Evolutionary conservation across 1,140 invertebrate species (phyloP).

Genomic region (Zaprionus lachaisei): DNA sequence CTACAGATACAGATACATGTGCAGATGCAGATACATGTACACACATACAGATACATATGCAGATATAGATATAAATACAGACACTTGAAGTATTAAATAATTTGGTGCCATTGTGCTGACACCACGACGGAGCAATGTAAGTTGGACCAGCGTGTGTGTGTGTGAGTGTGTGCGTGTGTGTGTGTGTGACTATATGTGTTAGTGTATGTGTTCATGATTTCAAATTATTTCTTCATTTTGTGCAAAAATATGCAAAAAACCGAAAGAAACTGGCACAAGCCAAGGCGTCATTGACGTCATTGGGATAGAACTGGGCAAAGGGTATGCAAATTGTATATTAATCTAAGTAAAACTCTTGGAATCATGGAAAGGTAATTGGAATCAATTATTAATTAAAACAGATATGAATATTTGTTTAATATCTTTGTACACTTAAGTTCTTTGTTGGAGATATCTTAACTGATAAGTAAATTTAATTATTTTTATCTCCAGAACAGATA

Average conservation of each 20-base stretch:
- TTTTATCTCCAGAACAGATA: not conserved
- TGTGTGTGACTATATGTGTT: conserved; percentile 31
- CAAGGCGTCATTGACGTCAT: conserved; percentile 48
- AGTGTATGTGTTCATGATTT: conserved; percentile 52
- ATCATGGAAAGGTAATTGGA: not conserved
- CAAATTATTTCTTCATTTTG: conserved; percentile 81
- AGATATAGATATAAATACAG: conserved; percentile 41
- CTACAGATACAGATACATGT: conserved; percentile 18
- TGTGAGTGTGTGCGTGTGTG: conserved; percentile 12
- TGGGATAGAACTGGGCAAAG: conserved; percentile 17
- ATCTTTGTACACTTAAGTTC: not conserved
- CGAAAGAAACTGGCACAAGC: conserved; percentile 71
- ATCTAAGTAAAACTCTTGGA: not conserved
- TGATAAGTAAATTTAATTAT: not conserved
- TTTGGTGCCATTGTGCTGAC: conserved; percentile 81
- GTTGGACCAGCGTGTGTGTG: conserved; percentile 19
- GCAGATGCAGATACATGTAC: conserved; percentile 1
- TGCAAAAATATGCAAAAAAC: conserved; percentile 54
- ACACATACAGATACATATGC: conserved; percentile 11
- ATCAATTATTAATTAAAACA: not conserved
- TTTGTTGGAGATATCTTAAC: not conserved
- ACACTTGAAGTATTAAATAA: conserved; percentile 82
- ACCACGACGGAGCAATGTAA: conserved; percentile 56
- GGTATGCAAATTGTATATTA: conserved; percentile 12
- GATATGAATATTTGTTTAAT: not conserved